These are phyloP conservation scores for Rhynchotus rufescens DNA, from an alignment of 2,797 vertebrate species.

Conservation along the genomic window DNA sequence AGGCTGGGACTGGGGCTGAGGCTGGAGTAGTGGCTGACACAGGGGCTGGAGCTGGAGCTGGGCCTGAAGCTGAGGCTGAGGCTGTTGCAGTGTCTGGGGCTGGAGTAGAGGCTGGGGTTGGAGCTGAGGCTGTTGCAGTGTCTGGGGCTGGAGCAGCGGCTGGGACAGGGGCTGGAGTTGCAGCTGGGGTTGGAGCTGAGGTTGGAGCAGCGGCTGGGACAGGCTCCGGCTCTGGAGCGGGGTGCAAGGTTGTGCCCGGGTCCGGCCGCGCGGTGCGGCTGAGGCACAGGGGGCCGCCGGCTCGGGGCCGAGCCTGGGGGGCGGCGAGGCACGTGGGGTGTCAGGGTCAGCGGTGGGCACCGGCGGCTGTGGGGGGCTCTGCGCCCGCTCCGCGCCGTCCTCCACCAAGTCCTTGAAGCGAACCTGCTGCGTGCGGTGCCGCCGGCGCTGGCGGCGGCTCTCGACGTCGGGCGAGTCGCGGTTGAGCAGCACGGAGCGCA, in stretches of 20 bases:
- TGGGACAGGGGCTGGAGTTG: too few relatives aligned
- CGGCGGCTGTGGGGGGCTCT: constrained; percentile 32
- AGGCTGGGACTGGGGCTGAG: too few relatives aligned
- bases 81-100: too few relatives aligned
- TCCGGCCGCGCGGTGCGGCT: constrained; percentile 77
- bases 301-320: constrained; percentile 27
- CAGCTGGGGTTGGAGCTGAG: too few relatives aligned
- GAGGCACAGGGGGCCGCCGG: constrained; percentile 44
- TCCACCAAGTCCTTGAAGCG: constrained; percentile 89
- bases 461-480: constrained; percentile 86
- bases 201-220: constrained; percentile 62
- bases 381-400: constrained; percentile 34
- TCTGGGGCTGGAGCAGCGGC: too few relatives aligned
- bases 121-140: too few relatives aligned
- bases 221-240: too few relatives aligned
- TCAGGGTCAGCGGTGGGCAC: constrained; percentile 7
- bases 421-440: constrained; percentile 87
- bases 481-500: constrained; percentile 88
- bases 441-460: constrained; percentile 84
- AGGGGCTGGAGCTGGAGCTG: too few relatives aligned
- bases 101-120: too few relatives aligned
- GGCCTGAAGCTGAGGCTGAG: too few relatives aligned
- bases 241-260: constrained; percentile 78
- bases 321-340: constrained; percentile 59
- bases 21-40: constrained; percentile 60